A percentile compares a stretch with the other conserved stretches of the same genome.
phyloP scores from a whole-genome alignment of 2,888 invertebrate genomes.

The Drosophila neonasuta region DNA sequence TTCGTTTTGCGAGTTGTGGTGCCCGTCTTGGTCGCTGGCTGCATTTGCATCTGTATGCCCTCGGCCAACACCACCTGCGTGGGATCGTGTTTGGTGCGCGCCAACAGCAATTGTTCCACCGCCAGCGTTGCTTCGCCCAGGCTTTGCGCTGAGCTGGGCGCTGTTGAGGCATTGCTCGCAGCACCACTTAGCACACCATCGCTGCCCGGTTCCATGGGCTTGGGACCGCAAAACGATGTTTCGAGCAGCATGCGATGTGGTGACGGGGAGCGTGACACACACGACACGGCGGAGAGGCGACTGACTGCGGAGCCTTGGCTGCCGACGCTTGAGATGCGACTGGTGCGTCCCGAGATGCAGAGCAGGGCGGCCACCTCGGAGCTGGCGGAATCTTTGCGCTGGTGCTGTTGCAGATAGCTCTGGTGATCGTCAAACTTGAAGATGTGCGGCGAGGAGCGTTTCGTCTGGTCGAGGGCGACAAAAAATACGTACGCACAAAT shows the following conservation, averaged over 20 bases:
- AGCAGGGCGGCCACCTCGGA: slow-evolving; percentile 90
- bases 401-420: slow-evolving; percentile 84
- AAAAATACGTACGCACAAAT: not conserved
- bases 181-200: slow-evolving; percentile 77
- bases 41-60: slow-evolving; percentile 83
- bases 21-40: slow-evolving; percentile 23
- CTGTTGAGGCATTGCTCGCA: slow-evolving; percentile 57
- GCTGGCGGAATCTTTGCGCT: slow-evolving; percentile 88
- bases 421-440: slow-evolving; percentile 83
- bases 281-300: slow-evolving; percentile 84
- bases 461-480: slow-evolving; percentile 54
- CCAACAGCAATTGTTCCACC: slow-evolving; percentile 84
- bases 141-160: slow-evolving; percentile 62
- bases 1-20: slow-evolving; percentile 37
- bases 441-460: slow-evolving; percentile 82
- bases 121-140: slow-evolving; percentile 49
- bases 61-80: slow-evolving; percentile 86
- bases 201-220: slow-evolving; percentile 85
- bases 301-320: slow-evolving; percentile 88
- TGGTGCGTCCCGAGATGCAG: slow-evolving; percentile 90
- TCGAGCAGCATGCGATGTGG: slow-evolving; percentile 95
- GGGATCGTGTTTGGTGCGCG: slow-evolving; percentile 85
- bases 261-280: slow-evolving; percentile 89
- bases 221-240: slow-evolving; percentile 94
- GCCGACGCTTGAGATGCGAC: slow-evolving; percentile 91